A percentile compares a stretch with the other conserved stretches of the same genome.
Conservation (phyloP, 2,888 invertebrate genomes). For the Cyrtodaria siliqua region DNA sequence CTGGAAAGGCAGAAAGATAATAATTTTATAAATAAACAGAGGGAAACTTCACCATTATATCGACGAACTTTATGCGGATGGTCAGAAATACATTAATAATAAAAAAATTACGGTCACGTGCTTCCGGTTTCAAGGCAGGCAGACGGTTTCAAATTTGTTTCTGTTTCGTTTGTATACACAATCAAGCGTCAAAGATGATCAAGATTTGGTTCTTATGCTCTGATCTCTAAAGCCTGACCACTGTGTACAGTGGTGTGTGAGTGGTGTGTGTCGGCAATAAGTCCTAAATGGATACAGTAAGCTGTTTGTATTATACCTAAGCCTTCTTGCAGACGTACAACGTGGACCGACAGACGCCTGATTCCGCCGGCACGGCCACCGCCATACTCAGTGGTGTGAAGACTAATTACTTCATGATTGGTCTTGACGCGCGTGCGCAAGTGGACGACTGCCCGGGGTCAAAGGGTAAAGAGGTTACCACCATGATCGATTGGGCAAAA, state of each 20-base stretch:
- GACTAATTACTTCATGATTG: conserved; percentile 92
- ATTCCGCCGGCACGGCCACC: conserved; percentile 95
- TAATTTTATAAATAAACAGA: no score
- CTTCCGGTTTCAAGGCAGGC: no score
- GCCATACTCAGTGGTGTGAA: conserved; percentile 95
- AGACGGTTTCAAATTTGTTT: not conserved
- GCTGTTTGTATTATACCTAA: no score
- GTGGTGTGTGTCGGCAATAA: no score
- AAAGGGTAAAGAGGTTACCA: conserved; percentile 56
- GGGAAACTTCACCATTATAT: no score
- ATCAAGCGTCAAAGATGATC: not conserved
- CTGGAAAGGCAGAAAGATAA: no score
- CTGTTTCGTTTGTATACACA: not conserved
- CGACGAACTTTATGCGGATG: no score
- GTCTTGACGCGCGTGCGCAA: conserved; percentile 90
- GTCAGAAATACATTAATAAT: no score
- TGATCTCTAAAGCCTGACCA: no score
- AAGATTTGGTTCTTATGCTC: not conserved
- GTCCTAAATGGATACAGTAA: no score
- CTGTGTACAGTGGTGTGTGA: no score
- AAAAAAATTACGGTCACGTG: no score
- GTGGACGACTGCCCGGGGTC: conserved; percentile 89
- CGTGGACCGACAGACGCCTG: conserved; percentile 94
- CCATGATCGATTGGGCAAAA: conserved; percentile 70
- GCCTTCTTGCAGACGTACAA: conserved; percentile 97